A percentile compares a stretch with the other conserved stretches of the same genome.
Conservation (phyloP, 2,888 invertebrate genomes). For the Hirtodrosophila cameraria region DNA sequence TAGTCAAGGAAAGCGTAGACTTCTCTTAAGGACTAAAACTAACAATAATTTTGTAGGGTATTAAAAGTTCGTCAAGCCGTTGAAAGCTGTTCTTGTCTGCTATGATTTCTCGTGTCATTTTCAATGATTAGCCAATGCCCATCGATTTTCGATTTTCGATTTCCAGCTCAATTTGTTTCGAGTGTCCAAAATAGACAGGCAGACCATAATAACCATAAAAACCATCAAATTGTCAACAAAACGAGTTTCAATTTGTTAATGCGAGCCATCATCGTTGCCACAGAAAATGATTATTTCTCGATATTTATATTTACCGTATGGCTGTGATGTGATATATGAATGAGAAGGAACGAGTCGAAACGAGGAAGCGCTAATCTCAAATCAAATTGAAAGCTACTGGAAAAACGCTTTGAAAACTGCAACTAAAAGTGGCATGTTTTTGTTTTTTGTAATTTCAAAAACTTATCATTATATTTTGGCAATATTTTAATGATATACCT, state of each 20-base stretch:
- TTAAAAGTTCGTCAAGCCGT: too few species aligned
- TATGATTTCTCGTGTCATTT: slow-evolving; percentile 44
- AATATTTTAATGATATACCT: slow-evolving; percentile 13
- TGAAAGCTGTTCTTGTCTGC: too few species aligned
- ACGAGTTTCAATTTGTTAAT: slow-evolving; percentile 62
- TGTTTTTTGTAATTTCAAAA: neutral
- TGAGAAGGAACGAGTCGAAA: neutral
- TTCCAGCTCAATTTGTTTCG: slow-evolving; percentile 57
- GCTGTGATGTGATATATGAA: neutral
- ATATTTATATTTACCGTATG: slow-evolving; percentile 10
- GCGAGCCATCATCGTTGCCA: slow-evolving; percentile 25
- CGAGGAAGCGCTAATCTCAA: slow-evolving; percentile 7
- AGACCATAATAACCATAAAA: too few species aligned
- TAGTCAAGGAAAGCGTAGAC: too few species aligned
- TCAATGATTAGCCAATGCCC: slow-evolving; percentile 60
- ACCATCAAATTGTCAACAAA: slow-evolving; percentile 67
- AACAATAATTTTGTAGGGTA: slow-evolving; percentile 15
- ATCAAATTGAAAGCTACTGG: slow-evolving; percentile 27
- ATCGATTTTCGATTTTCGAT: too few species aligned
- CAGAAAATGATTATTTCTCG: slow-evolving; percentile 10
- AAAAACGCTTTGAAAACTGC: slow-evolving; percentile 30
- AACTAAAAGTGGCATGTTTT: slow-evolving; percentile 6
- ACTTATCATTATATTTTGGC: slow-evolving; percentile 11
- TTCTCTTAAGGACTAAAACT: too few species aligned
- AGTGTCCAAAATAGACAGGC: slow-evolving; percentile 23